phyloP scores from a whole-genome alignment of 92 coral and sea anemone genomes.

The Anthopleura xanthogrammica region DNA sequence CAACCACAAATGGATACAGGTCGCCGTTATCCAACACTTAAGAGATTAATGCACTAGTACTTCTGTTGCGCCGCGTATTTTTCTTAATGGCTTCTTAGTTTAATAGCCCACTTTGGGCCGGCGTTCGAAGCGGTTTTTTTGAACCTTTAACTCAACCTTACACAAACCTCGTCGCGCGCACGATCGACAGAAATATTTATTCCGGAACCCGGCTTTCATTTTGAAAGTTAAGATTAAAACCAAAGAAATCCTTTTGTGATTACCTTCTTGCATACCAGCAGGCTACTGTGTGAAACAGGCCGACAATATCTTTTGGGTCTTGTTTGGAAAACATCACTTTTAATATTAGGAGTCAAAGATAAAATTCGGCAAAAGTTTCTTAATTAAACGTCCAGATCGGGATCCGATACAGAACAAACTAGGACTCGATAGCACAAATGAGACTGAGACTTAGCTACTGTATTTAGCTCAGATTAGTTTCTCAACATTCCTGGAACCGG shows the following conservation, averaged over 20 bases:
- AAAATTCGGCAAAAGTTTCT: neutral
- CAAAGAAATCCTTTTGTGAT: neutral
- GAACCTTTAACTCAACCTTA: neutral
- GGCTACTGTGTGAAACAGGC: neutral
- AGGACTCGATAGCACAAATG: neutral
- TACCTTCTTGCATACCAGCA: conserved; percentile 1
- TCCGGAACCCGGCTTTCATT: neutral
- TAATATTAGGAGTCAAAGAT: neutral
- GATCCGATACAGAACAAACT: neutral
- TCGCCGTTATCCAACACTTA: neutral
- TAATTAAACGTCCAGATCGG: neutral
- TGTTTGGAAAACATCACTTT: neutral
- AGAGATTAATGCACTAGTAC: neutral
- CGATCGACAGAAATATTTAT: neutral
- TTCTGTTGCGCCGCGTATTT: neutral
- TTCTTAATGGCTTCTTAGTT: neutral
- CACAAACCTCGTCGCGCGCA: neutral
- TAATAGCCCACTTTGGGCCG: neutral
- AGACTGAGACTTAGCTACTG: neutral
- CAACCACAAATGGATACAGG: neutral
- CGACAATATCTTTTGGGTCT: neutral
- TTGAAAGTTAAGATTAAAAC: neutral
- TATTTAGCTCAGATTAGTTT: too few species aligned
- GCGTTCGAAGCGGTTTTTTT: neutral
- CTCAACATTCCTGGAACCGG: too few species aligned